These are phyloP conservation scores for Gobius niger DNA, from an alignment of 2,113 vertebrate species.

Conservation along the genomic window DNA sequence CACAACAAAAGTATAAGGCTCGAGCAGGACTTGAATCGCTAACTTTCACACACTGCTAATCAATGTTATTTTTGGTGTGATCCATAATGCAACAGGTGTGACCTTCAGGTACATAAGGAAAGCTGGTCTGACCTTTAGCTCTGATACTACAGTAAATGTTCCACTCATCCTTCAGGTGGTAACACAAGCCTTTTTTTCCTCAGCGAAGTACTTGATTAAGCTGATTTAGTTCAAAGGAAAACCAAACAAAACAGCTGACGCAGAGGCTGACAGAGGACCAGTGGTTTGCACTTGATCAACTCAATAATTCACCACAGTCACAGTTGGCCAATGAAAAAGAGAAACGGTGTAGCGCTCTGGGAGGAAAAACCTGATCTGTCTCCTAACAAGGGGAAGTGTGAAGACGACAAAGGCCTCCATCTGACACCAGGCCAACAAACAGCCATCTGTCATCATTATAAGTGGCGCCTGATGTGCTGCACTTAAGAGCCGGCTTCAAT, in stretches of 20 bases:
- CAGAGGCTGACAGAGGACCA: constrained; percentile 12
- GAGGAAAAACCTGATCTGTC: constrained; percentile 69
- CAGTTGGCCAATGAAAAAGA: constrained; percentile 66
- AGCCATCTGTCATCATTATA: constrained; percentile 77
- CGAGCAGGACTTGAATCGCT: neutral
- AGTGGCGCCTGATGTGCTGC: constrained; percentile 71
- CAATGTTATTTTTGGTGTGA: neutral
- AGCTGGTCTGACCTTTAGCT: neutral
- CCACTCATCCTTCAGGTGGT: constrained; percentile 21
- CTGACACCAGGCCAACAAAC: constrained; percentile 75
- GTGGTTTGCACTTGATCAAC: constrained; percentile 45
- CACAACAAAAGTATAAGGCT: neutral
- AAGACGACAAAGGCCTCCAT: constrained; percentile 72
- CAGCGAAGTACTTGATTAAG: constrained; percentile 32
- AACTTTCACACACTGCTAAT: neutral
- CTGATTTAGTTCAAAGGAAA: constrained; percentile 41
- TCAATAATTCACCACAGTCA: constrained; percentile 70
- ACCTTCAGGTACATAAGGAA: constrained; percentile 6
- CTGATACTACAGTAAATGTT: neutral
- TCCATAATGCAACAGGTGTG: neutral
- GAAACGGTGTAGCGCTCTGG: constrained; percentile 62
- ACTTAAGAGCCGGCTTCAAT: constrained; percentile 75
- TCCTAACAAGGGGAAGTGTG: constrained; percentile 69
- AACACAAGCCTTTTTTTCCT: constrained; percentile 37
- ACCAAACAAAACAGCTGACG: constrained; percentile 36